Base-by-base conservation (phyloP, 2,113 vertebrate genomes). In the Psophia crepitans region DNA sequence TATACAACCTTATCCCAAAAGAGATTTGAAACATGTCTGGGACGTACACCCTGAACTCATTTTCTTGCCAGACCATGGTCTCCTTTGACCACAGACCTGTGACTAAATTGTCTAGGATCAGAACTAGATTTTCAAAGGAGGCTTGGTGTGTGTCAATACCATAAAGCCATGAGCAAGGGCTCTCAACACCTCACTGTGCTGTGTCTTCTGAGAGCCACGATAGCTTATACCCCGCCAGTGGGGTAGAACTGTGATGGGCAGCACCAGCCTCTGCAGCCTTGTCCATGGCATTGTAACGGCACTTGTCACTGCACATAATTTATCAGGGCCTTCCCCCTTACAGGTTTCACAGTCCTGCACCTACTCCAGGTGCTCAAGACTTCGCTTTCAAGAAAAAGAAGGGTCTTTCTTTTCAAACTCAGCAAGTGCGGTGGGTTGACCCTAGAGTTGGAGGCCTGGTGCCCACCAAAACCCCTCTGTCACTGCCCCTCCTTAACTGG, bases 171-270 rank as follows among this genome's bases (percentile, higher is more conserved):
- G 23, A 58, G 37, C 43, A 41, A 33, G 57, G 44, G 12, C 44
- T 89, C 48, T 81, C 48, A 64, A 43, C 30, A 70, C 71, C 70
- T 32, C 8, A 0, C 13, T 7, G 12, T 43, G 43, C 35, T 60
- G 12, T 74, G 39, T 44, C 44, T 77, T 32, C 53, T 30, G 53
- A 56, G 15, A 41, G 5, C 46, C 6, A 0, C 1, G 0, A 32
- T 35, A 30, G 9, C 23, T 68, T 24, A 18, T 17, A 49, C 48
- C 46, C 26, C 8, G 39, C 44, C 79, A 24, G 11, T 4, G 30
- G 8, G 4, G 12, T 10, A 74, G 17, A 26, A 33, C 32, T 54
- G 23, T 39, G 33, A 48, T 4, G 5, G 24, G 66, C 63, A 64
- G 28, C 37, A 49, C 10, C 76, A 75, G 26, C 48, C 17, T 53